Evolutionary conservation across 1,140 invertebrate genomes (phyloP), one percentile per base, ranked within the genome.

Genomic region (Ptiloglossa arizonensis): DNA sequence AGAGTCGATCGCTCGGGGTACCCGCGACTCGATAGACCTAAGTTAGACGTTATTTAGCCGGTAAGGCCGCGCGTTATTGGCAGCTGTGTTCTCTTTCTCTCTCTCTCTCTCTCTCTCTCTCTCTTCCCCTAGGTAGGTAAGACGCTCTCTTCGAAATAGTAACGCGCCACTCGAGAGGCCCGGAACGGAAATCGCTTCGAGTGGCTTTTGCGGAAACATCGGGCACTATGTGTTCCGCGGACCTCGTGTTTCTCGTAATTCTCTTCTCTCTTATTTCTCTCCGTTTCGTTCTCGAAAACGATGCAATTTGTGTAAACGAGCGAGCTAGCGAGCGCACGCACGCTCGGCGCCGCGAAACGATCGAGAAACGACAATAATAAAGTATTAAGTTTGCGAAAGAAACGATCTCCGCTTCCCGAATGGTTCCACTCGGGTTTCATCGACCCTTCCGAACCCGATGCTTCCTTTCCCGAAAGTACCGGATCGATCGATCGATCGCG

Each of bases 131-230:
- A 80, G 83, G 70, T 69, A 79, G 66, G 27, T 83, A 82, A 79
- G 69, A 71, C 79, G 85, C 82, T 81, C 73, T 67, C 54, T 73
- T 77, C 71, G 72, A 80, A 81, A 78, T 64, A 63, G 75, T 63
- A 72, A 81, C 80, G 83, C 59, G 75, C 67, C 54, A 66, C 71
- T 84, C 66, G 63, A 86, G 82, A 67, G 73, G 70, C 67, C 64
- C 22, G 68, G 84, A 41, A 70, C 87, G 88, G 88, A 89, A 89
- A 88, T 79, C 52, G 73, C 73, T 85, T 89, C 80, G 79, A 89
- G 88, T 89, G 88, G 83, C 50, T 69, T 79, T 87, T 87, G 71
- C 81, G 87, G 87, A 89, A 86, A 83, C 83, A 75, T 68, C 56
- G 69, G 76, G 81, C 75, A 63, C 59, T 68, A 50, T 13, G 22